phyloP scores from a whole-genome alignment of 2,888 invertebrate genomes.

The Panorpa germanica region DNA sequence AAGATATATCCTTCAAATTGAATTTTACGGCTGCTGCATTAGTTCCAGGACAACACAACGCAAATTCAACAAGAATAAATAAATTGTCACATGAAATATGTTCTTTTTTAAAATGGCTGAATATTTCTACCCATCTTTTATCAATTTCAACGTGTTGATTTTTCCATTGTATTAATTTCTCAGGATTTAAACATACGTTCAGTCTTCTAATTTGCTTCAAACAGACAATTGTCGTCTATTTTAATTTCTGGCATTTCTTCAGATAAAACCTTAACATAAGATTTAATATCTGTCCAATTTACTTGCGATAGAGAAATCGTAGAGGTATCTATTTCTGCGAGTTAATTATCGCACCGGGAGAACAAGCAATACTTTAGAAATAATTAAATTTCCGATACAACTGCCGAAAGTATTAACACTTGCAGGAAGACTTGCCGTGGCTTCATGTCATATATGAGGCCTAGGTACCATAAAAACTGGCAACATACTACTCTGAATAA shows the following conservation, averaged over 20 bases:
- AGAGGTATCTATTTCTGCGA: too few relatives aligned
- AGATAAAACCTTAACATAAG: constrained; percentile 6
- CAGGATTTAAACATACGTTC: constrained; percentile 12
- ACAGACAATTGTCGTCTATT: constrained; percentile 12
- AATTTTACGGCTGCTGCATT: constrained; percentile 12
- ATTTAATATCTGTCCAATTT: constrained; percentile 8
- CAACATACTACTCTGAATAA: too few relatives aligned
- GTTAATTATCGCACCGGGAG: too few relatives aligned
- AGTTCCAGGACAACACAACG: constrained; percentile 13
- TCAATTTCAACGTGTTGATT: constrained; percentile 13
- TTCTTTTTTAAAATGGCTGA: constrained; percentile 13
- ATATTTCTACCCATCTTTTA: constrained; percentile 13
- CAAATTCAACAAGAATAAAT: constrained; percentile 14
- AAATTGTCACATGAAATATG: constrained; percentile 14
- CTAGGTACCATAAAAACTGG: too few relatives aligned
- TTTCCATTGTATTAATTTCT: constrained; percentile 13
- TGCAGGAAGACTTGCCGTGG: too few relatives aligned
- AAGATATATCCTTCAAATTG: constrained; percentile 10
- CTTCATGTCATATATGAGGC: too few relatives aligned
- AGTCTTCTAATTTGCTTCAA: constrained; percentile 13
- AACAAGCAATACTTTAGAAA: too few relatives aligned
- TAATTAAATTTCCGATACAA: too few relatives aligned
- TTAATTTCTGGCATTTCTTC: constrained; percentile 11
- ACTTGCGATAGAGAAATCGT: constrained; percentile 4
- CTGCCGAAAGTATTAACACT: too few relatives aligned